Evolutionary conservation across 2,888 invertebrate species (phyloP).

Genomic region (Notodonta ziczac): DNA sequence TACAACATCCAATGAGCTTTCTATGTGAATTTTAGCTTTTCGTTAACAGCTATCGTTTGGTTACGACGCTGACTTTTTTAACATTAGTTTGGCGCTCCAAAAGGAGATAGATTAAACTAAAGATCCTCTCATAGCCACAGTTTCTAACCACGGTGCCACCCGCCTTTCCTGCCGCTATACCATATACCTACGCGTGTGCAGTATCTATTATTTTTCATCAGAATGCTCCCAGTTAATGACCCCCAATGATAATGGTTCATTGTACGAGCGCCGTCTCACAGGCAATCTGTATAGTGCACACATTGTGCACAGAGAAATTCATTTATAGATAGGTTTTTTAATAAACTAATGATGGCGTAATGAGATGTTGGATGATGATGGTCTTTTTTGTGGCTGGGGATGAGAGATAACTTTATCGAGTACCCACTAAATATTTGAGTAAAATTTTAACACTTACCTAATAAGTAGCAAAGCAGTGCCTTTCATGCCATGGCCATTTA

Average conservation of each 20-base stretch:
- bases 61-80: no score
- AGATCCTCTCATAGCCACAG: conserved; percentile 17
- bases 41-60: no score
- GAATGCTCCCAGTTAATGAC: conserved; percentile 78
- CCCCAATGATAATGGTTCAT: conserved; percentile 69
- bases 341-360: conserved; percentile 55
- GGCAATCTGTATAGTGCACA: conserved; percentile 75
- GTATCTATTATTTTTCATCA: conserved; percentile 77
- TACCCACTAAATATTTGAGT: no score
- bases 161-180: conserved; percentile 57
- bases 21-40: no score
- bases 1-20: no score
- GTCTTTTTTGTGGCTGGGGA: background rate
- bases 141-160: conserved; percentile 30
- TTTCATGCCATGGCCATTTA: no score
- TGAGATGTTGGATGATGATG: conserved; percentile 7
- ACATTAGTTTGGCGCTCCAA: no score
- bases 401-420: no score
- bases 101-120: no score
- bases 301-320: conserved; percentile 54
- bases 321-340: conserved; percentile 53
- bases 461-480: no score
- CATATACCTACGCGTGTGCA: conserved; percentile 39
- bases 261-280: conserved; percentile 59
- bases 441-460: no score